Evolutionary conservation across 2,888 invertebrate species (phyloP).

Genomic region (Morinoia aosen): DNA sequence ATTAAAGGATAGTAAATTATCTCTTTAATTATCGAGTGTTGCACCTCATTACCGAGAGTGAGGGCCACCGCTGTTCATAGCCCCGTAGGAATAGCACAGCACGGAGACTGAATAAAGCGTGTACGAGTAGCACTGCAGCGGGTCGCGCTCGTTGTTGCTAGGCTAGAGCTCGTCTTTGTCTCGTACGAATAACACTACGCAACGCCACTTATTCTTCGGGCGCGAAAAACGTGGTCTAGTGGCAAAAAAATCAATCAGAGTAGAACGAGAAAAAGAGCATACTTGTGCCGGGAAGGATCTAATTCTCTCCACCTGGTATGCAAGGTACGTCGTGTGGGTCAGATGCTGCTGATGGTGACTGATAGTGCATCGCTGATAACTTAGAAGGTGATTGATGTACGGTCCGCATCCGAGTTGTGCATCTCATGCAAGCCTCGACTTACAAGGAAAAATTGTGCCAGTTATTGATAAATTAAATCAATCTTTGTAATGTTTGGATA

Average conservation of each 20-base stretch:
- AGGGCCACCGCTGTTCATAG: neutral
- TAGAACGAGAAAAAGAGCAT: neutral
- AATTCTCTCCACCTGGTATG: neutral
- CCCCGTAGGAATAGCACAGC: neutral
- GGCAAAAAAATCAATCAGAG: neutral
- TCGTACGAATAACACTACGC: neutral
- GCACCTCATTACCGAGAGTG: neutral
- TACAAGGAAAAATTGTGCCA: no score
- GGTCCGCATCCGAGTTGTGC: no score
- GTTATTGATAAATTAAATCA: no score
- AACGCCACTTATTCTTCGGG: neutral
- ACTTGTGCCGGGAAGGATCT: neutral
- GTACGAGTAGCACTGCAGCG: neutral
- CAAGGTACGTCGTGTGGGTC: neutral
- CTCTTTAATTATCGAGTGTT: neutral
- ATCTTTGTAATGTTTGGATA: no score
- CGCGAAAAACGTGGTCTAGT: neutral
- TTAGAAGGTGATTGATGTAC: no score
- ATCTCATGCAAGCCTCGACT: no score
- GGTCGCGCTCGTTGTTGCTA: neutral
- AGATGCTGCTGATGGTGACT: neutral
- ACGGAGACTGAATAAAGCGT: neutral
- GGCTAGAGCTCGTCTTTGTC: neutral
- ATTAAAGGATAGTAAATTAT: conserved; percentile 12
- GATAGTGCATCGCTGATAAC: no score